Percentiles rank a stretch among this genome's conserved stretches.
phyloP scores from a whole-genome alignment of 2,113 vertebrate species.

The Ornithorhynchus anatinus region DNA sequence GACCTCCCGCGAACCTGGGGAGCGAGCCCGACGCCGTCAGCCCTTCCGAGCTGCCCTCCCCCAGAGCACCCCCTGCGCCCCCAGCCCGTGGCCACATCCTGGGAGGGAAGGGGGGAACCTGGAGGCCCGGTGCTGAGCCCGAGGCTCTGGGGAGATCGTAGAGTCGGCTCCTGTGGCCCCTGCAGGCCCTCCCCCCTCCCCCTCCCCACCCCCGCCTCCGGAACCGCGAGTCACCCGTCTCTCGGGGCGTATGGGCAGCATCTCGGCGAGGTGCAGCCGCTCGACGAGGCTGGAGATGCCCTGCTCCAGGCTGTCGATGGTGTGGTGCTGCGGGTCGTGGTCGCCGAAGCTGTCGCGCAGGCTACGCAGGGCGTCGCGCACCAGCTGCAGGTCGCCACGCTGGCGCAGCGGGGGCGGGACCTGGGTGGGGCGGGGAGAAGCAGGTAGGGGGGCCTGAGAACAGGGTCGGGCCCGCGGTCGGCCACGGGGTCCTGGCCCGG shows the following conservation, averaged over 20 bases:
- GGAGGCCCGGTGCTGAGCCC: too few species aligned
- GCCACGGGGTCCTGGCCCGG: too few species aligned
- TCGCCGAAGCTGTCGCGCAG: slow-evolving; percentile 91
- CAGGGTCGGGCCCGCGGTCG: too few species aligned
- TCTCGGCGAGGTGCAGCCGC: slow-evolving; percentile 80
- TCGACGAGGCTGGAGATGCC: slow-evolving; percentile 93
- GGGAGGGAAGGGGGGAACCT: slow-evolving; percentile 1
- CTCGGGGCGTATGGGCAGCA: slow-evolving; percentile 77
- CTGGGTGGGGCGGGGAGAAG: too few species aligned
- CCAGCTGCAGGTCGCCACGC: slow-evolving; percentile 90
- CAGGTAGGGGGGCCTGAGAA: too few species aligned
- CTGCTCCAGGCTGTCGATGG: slow-evolving; percentile 96
- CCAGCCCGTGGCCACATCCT: too few species aligned
- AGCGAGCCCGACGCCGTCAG: background rate
- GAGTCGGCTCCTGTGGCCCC: fast-evolving
- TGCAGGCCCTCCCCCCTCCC: background rate
- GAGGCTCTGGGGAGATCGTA: too few species aligned
- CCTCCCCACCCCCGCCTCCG: background rate
- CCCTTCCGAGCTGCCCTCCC: background rate
- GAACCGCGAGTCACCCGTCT: slow-evolving; percentile 64
- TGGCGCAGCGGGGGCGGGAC: too few species aligned
- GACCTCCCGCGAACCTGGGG: slow-evolving; percentile 82
- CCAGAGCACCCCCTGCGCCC: background rate
- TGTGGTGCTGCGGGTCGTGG: slow-evolving; percentile 95
- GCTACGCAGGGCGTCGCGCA: slow-evolving; percentile 89